phyloP scores from a whole-genome alignment of 2,797 vertebrate genomes.

The Harpagifer antarcticus region DNA sequence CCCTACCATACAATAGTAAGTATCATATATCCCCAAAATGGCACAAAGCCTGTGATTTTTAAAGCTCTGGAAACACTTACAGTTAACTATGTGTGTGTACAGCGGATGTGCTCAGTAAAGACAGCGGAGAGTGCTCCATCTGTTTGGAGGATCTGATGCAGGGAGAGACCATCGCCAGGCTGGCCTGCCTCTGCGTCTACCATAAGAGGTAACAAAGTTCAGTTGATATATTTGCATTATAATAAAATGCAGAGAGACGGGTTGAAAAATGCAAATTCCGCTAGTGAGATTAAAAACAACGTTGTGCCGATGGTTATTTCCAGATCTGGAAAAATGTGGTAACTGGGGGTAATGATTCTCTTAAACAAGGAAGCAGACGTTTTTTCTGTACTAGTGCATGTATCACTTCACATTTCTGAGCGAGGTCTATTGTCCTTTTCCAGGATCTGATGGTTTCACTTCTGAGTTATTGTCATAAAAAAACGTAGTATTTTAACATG shows the following conservation, averaged over 20 bases:
- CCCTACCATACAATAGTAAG: conserved; percentile 87
- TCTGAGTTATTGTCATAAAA: background rate
- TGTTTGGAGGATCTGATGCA: conserved; percentile 87
- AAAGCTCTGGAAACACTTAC: conserved; percentile 20
- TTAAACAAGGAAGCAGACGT: conserved; percentile 15
- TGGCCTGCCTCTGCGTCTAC: conserved; percentile 88
- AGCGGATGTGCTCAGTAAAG: conserved; percentile 87
- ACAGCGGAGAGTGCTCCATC: conserved; percentile 88
- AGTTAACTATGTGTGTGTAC: conserved; percentile 27
- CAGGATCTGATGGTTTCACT: background rate
- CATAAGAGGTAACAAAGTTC: conserved; percentile 83
- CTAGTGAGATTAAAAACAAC: background rate
- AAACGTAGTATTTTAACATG: background rate
- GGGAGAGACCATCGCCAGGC: conserved; percentile 87
- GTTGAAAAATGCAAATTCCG: background rate
- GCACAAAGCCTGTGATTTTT: conserved; percentile 6
- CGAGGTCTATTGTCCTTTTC: background rate
- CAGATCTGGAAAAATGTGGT: background rate
- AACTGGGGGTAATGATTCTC: background rate
- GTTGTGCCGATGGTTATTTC: background rate
- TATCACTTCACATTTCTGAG: conserved; percentile 1
- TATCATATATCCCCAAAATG: conserved; percentile 26
- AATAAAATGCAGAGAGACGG: background rate
- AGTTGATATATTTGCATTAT: conserved; percentile 15
- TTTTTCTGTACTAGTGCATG: background rate